These are phyloP conservation scores for Ailuropoda melanoleuca DNA, from an alignment of 2,113 vertebrate species.

Conservation along the genomic window DNA sequence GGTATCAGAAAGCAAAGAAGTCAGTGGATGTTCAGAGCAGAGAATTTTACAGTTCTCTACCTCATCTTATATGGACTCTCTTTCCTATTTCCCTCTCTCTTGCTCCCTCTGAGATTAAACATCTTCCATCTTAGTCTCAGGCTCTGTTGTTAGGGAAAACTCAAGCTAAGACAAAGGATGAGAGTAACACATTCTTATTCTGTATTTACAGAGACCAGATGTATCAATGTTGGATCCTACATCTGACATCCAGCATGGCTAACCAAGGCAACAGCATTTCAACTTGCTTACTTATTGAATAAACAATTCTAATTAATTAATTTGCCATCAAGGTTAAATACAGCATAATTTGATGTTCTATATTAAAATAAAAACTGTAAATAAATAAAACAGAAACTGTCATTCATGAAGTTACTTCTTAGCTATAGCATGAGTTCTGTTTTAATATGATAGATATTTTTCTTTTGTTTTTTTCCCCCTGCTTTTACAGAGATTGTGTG, in stretches of 20 bases:
- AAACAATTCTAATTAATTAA: conserved; percentile 1
- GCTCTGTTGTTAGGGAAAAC: conserved; percentile 28
- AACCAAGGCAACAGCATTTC: not conserved
- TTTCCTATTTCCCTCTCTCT: not conserved
- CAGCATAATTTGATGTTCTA: not conserved
- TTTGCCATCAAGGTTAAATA: not conserved
- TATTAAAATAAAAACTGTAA: not conserved
- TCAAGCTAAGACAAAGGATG: not conserved
- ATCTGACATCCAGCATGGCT: not conserved
- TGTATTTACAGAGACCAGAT: not conserved
- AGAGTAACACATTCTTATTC: not conserved
- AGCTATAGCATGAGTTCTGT: not conserved
- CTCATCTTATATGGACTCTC: not conserved
- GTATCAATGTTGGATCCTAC: not conserved
- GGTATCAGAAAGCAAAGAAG: not conserved
- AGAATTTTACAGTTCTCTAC: not conserved
- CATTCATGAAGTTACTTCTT: conserved; percentile 3
- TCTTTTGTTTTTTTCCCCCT: not conserved
- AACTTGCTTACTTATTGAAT: not conserved
- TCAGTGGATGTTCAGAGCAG: not conserved
- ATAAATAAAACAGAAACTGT: not conserved
- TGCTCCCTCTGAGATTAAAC: not conserved
- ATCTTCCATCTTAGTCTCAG: not conserved
- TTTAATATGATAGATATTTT: not conserved
- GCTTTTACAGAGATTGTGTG: not conserved